phyloP scores from a whole-genome alignment of 1,140 invertebrate species.

The Drosophila ironensis region DNA sequence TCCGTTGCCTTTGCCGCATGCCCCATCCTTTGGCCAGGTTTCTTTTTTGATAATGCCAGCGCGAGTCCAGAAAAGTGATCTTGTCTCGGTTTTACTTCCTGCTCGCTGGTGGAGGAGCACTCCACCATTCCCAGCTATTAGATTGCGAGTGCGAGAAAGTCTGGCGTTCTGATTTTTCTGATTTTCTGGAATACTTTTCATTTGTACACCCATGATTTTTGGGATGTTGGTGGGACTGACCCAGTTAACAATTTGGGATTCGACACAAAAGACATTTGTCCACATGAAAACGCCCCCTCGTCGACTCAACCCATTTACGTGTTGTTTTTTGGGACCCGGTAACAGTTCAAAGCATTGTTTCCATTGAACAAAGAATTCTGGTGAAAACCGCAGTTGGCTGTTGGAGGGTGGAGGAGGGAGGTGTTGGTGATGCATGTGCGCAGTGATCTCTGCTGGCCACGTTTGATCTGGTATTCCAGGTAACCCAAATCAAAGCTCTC shows the following conservation, averaged over 20 bases:
- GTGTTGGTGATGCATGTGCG: constrained; percentile 1
- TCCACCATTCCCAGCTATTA: neutral
- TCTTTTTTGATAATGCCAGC: constrained; percentile 64
- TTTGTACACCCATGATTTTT: constrained; percentile 7
- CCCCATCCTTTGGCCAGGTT: constrained; percentile 16
- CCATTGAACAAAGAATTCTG: constrained; percentile 53
- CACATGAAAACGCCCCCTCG: constrained; percentile 44
- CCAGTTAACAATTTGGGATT: constrained; percentile 32
- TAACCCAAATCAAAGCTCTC: neutral
- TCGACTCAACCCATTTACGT: constrained; percentile 33
- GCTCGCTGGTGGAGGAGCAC: constrained; percentile 21
- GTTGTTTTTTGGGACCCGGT: constrained; percentile 31
- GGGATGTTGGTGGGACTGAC: constrained; percentile 23
- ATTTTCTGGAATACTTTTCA: constrained; percentile 12
- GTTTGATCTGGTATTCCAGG: neutral
- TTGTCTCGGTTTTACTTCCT: constrained; percentile 64
- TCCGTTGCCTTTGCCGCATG: constrained; percentile 18
- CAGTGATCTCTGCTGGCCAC: constrained; percentile 9
- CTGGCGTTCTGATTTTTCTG: neutral
- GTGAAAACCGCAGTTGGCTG: constrained; percentile 33
- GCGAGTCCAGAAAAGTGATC: constrained; percentile 46
- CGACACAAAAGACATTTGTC: constrained; percentile 58
- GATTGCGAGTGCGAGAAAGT: constrained; percentile 28
- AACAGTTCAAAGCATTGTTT: constrained; percentile 61
- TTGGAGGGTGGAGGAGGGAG: neutral